Base-by-base conservation (phyloP, 2,113 vertebrate genomes). In the Mastomys coucha region DNA sequence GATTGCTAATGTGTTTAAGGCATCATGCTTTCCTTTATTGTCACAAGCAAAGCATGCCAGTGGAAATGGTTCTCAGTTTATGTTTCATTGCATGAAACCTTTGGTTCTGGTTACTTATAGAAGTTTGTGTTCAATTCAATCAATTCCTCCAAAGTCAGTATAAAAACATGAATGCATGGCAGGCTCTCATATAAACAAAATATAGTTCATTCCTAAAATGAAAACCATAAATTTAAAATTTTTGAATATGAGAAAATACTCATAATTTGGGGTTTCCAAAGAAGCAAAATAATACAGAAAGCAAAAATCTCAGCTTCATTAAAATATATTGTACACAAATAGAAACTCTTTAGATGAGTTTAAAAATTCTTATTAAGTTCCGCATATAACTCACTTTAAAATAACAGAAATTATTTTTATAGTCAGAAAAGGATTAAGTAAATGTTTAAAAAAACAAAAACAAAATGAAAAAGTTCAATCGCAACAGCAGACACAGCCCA, bases 351-450 rank as follows among this genome's bases (percentile, higher is more conserved):
- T 93, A 82, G 53, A 36, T 72, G 1, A 93, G 20, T 88, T 60
- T 42, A 75, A 7, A 16, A 28, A 85, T 78, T 17, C 56, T 94
- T 84, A 53, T 42, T 65, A 65, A 60, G 78, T 65, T 82, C 45
- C 95, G 3, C 72, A 22, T 73, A 86, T 45, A 69, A 45, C 72
- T 93, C 96, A 53, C 65, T 96, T 97, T 86, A 70, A 63, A 92
- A 70, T 36, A 92, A 89, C 36, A 92, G 42, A 94, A 82, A 73
- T 89, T 96, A 92, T 91, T 81, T 97, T 97, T 96, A 87, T 95
- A 80, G 73, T 93, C 63, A 88, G 63, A 67, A 88, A 93, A 93
- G 2, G 39, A 84, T 77, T 84, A 92, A 92, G 24, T 92, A 91
- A 96, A 60, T 84, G 16, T 70, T 94, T 28, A 80, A 65, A 69